Base-by-base conservation (phyloP, 2,888 invertebrate species). In the Spatulosminthurus flaviceps region DNA sequence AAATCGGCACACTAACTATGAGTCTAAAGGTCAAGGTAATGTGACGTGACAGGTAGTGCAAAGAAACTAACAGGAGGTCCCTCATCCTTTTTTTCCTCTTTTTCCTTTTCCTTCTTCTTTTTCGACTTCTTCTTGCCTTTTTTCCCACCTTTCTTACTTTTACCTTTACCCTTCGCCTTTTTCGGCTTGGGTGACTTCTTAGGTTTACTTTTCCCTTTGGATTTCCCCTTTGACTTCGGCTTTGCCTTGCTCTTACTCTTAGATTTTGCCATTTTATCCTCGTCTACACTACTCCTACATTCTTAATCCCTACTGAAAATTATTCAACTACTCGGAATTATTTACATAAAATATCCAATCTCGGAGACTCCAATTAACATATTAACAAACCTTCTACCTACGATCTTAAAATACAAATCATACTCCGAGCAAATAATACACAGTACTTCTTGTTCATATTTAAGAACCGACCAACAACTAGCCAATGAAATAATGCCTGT, bases 1-100 rank as follows among this genome's bases (percentile, higher is more conserved):
- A n/a, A n/a, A n/a, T n/a, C n/a, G n/a, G n/a, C n/a, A n/a, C n/a
- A n/a, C n/a, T n/a, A n/a, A n/a, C n/a, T n/a, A n/a, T n/a, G n/a
- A 34, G 34, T 34, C 29, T 28, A 67, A 67, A 67, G n/a, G 19
- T 26, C 29, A 28, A 67, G n/a, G 26, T 13, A 66, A 66, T 16
- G 24, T 22, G 22, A 24, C 26, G n/a, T 66, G 16, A 26, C 16
- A 66, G 22, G 7, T 26, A 16, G 28, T 16, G 26, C 16, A 9
- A 42, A 5, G 21, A 1, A 43, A 51, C 72, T 43, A 51, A 73
- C 72, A 43, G 72, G 72, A 0, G 72, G 72, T 1, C 72, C 72
- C 21, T 42, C 19, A 0, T 73, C 60, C 13, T 42, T 26, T 16
- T 21, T 26, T 24, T 22, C 51, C 13, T 51, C 29, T 0, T 51